A percentile compares a stretch with the other conserved stretches of the same genome.
phyloP scores from a whole-genome alignment of 2,113 vertebrate genomes.

The Oophaga pumilio region DNA sequence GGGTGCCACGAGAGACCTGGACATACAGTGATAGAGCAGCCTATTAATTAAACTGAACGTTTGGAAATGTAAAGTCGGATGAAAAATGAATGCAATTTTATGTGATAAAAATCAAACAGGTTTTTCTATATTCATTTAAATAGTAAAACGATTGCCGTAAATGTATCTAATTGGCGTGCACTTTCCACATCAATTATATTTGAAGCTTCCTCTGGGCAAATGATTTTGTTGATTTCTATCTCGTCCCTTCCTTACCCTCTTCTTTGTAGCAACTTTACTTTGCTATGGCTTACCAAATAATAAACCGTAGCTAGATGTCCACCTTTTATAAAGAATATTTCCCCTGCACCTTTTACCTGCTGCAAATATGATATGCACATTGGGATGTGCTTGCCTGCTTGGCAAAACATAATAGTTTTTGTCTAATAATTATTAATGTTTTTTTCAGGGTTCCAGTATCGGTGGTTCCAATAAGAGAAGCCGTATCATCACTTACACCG shows the following conservation, averaged over 20 bases:
- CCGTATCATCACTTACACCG: not conserved
- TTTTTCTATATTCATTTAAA: slow-evolving; percentile 38
- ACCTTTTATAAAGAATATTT: not conserved
- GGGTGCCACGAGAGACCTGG: not conserved
- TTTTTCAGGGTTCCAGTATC: too few species aligned
- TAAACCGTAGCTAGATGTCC: slow-evolving; percentile 21
- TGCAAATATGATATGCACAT: not conserved
- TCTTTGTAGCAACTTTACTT: not conserved
- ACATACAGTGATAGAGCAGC: slow-evolving; percentile 13
- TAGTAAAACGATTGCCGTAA: slow-evolving; percentile 37
- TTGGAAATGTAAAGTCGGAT: slow-evolving; percentile 42
- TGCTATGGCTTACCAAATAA: not conserved
- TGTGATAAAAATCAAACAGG: slow-evolving; percentile 47
- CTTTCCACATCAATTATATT: slow-evolving; percentile 51
- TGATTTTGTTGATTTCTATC: slow-evolving; percentile 40
- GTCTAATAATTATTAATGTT: too few species aligned
- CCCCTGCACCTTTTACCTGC: not conserved
- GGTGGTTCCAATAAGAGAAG: not conserved
- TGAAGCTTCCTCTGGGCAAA: slow-evolving; percentile 19
- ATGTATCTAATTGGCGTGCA: slow-evolving; percentile 33
- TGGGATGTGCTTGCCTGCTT: not conserved
- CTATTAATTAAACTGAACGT: slow-evolving; percentile 43
- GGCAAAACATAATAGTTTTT: not conserved
- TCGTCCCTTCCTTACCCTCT: not conserved
- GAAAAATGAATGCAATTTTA: slow-evolving; percentile 48